A percentile compares a stretch with the other conserved stretches of the same genome.
Evolutionary conservation across 2,113 vertebrate species (phyloP).

Genomic region (Nothoprocta perdicaria): DNA sequence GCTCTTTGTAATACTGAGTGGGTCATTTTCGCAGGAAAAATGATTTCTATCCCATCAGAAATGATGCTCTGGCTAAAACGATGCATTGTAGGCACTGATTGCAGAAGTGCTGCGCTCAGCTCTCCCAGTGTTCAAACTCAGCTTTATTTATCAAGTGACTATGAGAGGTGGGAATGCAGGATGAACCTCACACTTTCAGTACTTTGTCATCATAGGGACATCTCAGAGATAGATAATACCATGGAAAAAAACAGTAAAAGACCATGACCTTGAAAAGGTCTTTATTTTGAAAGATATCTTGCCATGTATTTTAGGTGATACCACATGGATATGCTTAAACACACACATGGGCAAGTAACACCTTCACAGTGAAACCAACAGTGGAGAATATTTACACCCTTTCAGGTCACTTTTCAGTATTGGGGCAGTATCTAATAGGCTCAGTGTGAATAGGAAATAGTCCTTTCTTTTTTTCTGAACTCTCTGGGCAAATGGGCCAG

Average conservation of each 20-base stretch:
- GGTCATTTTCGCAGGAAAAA: not conserved
- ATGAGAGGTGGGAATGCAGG: not conserved
- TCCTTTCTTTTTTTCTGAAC: not conserved
- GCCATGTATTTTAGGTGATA: not conserved
- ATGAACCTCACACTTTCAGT: not conserved
- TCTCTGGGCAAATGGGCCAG: not conserved
- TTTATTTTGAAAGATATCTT: not conserved
- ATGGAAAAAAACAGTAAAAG: not conserved
- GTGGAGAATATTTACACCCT: not conserved
- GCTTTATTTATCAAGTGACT: not conserved
- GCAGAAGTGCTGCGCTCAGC: not conserved
- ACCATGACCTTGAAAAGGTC: not conserved
- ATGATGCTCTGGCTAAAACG: not conserved
- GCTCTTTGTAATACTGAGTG: fast-evolving
- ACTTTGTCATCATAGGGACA: fast-evolving
- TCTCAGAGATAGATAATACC: fast-evolving
- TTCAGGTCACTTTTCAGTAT: not conserved
- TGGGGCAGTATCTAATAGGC: not conserved
- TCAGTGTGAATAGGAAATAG: not conserved
- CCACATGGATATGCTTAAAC: fast-evolving
- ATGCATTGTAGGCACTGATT: not conserved
- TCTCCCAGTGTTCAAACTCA: not conserved
- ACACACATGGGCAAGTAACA: not conserved
- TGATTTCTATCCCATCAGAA: not conserved
- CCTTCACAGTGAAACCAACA: not conserved